Percentiles rank a stretch among this genome's conserved stretches.
phyloP scores from a whole-genome alignment of 2,797 vertebrate species.

The Halcyon leucocephala region DNA sequence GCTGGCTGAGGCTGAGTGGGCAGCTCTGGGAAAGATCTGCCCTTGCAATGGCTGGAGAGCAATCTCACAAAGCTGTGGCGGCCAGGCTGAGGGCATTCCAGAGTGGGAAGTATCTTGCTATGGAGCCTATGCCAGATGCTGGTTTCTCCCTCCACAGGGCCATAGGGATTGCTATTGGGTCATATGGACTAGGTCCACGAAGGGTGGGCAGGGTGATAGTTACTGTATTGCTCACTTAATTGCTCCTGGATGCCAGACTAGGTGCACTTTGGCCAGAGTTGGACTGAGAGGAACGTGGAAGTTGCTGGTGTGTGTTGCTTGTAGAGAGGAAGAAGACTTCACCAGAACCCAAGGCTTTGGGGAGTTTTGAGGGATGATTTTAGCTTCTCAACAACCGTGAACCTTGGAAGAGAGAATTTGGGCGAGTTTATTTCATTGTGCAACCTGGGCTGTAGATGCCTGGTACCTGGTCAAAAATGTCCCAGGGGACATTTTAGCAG shows the following conservation, averaged over 20 bases:
- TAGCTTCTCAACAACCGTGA: neutral
- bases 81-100: neutral
- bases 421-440: neutral
- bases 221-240: neutral
- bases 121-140: neutral
- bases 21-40: neutral
- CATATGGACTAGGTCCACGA: neutral
- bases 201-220: neutral
- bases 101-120: neutral
- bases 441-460: neutral
- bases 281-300: neutral
- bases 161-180: neutral
- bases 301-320: neutral
- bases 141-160: neutral
- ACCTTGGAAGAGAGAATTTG: neutral
- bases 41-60: neutral
- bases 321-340: neutral
- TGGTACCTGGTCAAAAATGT: neutral
- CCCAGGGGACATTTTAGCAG: fast-evolving
- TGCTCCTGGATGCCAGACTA: neutral
- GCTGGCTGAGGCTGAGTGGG: fast-evolving
- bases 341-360: neutral
- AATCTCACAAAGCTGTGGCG: neutral
- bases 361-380: neutral
- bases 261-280: neutral